phyloP scores from a whole-genome alignment of 2,888 invertebrate species.

The Hypena proboscidalis region DNA sequence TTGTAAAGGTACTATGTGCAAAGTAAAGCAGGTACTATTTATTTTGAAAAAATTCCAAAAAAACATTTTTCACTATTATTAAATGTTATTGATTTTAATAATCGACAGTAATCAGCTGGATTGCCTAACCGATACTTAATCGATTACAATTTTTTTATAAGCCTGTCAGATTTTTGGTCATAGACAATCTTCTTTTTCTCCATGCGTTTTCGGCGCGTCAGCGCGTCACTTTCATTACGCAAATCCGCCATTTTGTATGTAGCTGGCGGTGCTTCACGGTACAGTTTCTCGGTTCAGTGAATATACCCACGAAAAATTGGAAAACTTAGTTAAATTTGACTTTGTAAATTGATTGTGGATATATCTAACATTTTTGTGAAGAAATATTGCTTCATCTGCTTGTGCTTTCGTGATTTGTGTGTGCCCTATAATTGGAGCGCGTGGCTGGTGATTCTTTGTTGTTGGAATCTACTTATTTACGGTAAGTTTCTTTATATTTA shows the following conservation, averaged over 20 bases:
- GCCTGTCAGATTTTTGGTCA: slow-evolving; percentile 24
- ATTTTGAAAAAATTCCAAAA: no score
- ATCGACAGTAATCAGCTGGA: no score
- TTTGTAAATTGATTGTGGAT: slow-evolving; percentile 65
- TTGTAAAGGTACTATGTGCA: no score
- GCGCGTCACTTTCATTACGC: slow-evolving; percentile 84
- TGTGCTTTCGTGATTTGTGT: slow-evolving; percentile 83
- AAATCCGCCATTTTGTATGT: slow-evolving; percentile 86
- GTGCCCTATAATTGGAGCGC: slow-evolving; percentile 84
- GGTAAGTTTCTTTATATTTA: slow-evolving; percentile 69
- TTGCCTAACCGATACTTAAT: no score
- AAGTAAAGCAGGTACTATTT: no score
- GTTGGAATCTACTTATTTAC: slow-evolving; percentile 81
- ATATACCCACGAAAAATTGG: slow-evolving; percentile 73
- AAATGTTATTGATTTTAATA: no score
- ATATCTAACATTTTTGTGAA: slow-evolving; percentile 68
- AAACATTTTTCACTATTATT: no score
- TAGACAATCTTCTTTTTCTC: slow-evolving; percentile 50
- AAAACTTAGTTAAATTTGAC: slow-evolving; percentile 71
- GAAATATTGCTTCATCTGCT: slow-evolving; percentile 63
- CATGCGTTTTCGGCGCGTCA: slow-evolving; percentile 76
- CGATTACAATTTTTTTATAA: neutral
- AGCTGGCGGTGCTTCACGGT: slow-evolving; percentile 83
- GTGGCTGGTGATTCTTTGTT: slow-evolving; percentile 85
- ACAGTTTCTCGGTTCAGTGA: slow-evolving; percentile 78